These are phyloP conservation scores for Vimba vimba DNA, from an alignment of 2,113 vertebrate species.

Conservation along the genomic window DNA sequence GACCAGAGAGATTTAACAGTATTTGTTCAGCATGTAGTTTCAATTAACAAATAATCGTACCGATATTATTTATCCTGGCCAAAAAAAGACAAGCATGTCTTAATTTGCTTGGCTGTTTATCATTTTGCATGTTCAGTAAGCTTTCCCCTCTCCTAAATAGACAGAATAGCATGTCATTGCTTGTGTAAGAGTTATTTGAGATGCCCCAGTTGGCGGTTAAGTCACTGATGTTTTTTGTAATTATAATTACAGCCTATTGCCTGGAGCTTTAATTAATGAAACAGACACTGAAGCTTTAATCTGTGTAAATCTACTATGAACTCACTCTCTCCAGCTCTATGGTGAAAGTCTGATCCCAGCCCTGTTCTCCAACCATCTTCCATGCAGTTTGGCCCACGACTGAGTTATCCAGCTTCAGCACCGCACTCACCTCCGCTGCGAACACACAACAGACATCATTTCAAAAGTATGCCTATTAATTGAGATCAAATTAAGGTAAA, in stretches of 20 bases:
- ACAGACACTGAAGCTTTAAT: background rate
- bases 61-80: background rate
- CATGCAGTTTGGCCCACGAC: slow-evolving; percentile 87
- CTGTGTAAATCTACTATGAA: slow-evolving; percentile 23
- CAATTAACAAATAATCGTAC: background rate
- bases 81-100: background rate
- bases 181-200: slow-evolving; percentile 11
- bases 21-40: background rate
- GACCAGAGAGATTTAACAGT: background rate
- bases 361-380: slow-evolving; percentile 80
- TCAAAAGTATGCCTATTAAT: background rate
- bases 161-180: background rate
- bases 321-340: slow-evolving; percentile 89
- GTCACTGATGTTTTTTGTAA: background rate
- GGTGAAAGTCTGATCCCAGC: slow-evolving; percentile 89
- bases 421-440: slow-evolving; percentile 84
- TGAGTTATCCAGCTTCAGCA: slow-evolving; percentile 86
- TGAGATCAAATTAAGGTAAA: background rate
- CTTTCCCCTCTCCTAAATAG: background rate
- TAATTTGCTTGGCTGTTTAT: background rate
- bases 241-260: slow-evolving; percentile 12
- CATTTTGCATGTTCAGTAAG: background rate
- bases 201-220: background rate
- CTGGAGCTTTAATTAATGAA: slow-evolving; percentile 9
- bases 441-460: slow-evolving; percentile 22